Conservation (phyloP, 2,113 vertebrate species). For the Leptodactylus fuscus region DNA sequence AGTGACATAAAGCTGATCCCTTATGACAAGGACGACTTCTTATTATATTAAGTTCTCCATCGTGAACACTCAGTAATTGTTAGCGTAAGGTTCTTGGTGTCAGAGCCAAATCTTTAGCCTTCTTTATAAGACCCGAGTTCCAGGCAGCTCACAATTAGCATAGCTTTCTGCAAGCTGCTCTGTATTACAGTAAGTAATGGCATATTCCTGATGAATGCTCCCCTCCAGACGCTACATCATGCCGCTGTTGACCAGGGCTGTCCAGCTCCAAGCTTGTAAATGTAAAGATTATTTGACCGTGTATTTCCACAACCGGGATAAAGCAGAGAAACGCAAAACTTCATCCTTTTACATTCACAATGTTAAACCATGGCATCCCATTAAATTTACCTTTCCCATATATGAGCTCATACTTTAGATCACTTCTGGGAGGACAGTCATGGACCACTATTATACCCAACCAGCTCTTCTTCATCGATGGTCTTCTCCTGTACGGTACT, state of each 20-base stretch:
- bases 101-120: neutral
- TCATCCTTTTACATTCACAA: neutral
- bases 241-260: neutral
- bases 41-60: neutral
- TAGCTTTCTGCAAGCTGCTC: neutral
- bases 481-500: no score
- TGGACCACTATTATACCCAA: neutral
- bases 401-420: neutral
- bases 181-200: neutral
- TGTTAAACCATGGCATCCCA: neutral
- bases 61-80: neutral
- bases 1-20: no score
- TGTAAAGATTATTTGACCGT: neutral
- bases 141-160: neutral
- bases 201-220: conserved; percentile 13
- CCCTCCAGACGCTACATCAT: neutral
- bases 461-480: neutral
- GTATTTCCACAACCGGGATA: neutral
- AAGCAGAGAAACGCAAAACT: neutral
- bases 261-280: neutral
- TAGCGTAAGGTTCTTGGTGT: neutral
- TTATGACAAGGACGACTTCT: neutral
- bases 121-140: neutral
- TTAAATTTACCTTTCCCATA: neutral
- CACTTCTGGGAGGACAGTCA: neutral